Evolutionary conservation across 2,113 vertebrate genomes (phyloP).

Genomic region (Pipa parva): DNA sequence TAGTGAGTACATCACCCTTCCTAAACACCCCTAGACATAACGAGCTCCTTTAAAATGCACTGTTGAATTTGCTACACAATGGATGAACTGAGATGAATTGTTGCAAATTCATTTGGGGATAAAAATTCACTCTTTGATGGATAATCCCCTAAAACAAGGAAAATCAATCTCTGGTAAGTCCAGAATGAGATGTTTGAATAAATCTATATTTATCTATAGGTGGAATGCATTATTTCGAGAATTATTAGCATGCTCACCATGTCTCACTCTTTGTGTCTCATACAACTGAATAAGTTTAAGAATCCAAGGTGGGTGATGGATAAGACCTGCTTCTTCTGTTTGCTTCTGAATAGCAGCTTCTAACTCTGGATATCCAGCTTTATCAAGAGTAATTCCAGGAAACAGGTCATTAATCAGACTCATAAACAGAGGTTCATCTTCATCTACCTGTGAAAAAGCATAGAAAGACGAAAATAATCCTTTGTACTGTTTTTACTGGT

Average conservation of each 20-base stretch:
- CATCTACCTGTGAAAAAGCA: constrained; percentile 66
- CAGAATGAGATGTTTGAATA: background rate
- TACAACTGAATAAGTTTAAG: constrained; percentile 81
- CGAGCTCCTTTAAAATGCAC: too few species aligned
- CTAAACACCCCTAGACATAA: too few species aligned
- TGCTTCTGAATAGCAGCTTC: constrained; percentile 67
- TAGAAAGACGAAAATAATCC: too few species aligned
- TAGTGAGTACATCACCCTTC: too few species aligned
- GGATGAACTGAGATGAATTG: too few species aligned
- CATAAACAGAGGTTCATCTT: constrained; percentile 80
- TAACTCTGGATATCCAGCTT: constrained; percentile 73
- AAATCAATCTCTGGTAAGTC: constrained; percentile 27
- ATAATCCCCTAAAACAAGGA: background rate
- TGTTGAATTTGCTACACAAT: too few species aligned
- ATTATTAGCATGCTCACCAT: constrained; percentile 61
- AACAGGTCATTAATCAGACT: constrained; percentile 80
- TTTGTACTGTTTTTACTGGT: background rate
- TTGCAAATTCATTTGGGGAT: too few species aligned
- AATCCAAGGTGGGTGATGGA: constrained; percentile 73
- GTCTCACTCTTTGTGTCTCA: constrained; percentile 75
- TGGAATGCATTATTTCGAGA: background rate
- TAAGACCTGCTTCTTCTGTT: constrained; percentile 66
- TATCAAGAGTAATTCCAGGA: constrained; percentile 75
- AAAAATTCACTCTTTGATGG: too few species aligned
- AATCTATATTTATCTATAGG: constrained; percentile 13